These are phyloP conservation scores for Notodonta dromedarius DNA, from an alignment of 2,888 invertebrate genomes.

Conservation along the genomic window DNA sequence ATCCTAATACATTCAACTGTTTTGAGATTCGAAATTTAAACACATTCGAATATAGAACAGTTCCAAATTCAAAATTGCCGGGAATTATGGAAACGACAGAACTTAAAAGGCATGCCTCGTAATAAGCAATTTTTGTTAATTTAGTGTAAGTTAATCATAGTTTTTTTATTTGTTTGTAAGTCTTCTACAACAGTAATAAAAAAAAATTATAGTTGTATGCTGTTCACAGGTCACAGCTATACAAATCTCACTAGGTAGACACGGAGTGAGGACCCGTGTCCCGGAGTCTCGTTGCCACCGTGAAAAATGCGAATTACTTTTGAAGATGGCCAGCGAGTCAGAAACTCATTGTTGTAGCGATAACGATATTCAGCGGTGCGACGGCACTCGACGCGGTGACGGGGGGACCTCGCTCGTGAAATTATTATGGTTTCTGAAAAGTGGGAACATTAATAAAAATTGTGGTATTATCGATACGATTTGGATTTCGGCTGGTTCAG, in stretches of 20 bases:
- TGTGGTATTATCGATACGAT: background rate
- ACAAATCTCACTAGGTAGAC: background rate
- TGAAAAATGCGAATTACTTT: constrained; percentile 76
- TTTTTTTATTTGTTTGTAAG: too few relatives aligned
- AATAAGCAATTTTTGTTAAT: too few relatives aligned
- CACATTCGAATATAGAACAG: too few relatives aligned
- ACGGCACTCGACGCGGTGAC: constrained; percentile 53
- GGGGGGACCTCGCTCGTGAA: constrained; percentile 61
- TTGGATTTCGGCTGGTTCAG: too few relatives aligned
- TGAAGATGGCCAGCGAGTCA: constrained; percentile 76
- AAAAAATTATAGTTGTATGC: background rate
- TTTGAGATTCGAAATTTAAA: too few relatives aligned
- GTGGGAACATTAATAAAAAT: constrained; percentile 34
- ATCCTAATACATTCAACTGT: too few relatives aligned
- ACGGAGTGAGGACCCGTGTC: constrained; percentile 13
- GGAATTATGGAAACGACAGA: too few relatives aligned
- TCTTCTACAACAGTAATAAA: background rate
- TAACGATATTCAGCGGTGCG: constrained; percentile 64
- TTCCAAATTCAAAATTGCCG: too few relatives aligned
- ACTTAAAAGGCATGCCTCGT: too few relatives aligned
- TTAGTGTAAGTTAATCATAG: too few relatives aligned
- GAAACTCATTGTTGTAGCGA: constrained; percentile 80
- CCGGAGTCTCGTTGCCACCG: constrained; percentile 33
- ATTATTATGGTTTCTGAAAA: constrained; percentile 70
- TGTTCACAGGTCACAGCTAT: background rate